Evolutionary conservation across 1,140 invertebrate species (phyloP).

Genomic region (Aradophagus sp.): DNA sequence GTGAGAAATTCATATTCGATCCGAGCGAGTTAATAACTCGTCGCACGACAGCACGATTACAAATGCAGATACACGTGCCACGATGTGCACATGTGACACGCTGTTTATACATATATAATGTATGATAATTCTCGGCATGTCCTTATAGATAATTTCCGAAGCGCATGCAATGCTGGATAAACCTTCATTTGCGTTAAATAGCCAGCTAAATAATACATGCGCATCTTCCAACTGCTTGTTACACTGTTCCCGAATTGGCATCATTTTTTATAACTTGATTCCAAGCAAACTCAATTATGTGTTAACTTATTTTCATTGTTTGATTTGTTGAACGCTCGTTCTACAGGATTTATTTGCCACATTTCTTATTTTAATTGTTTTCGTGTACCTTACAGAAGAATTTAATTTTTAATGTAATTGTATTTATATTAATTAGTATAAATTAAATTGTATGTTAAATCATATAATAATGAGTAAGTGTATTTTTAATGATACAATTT

Average conservation of each 20-base stretch:
- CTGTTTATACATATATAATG: constrained; percentile 50
- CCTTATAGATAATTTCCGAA: constrained; percentile 46
- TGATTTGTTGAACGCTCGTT: no score
- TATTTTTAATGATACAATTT: no score
- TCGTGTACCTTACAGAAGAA: no score
- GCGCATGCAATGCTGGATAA: constrained; percentile 26
- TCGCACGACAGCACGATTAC: constrained; percentile 40
- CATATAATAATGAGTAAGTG: no score
- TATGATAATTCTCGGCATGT: constrained; percentile 46
- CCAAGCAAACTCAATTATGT: no score
- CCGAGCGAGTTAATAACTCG: constrained; percentile 41
- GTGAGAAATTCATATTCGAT: constrained; percentile 25
- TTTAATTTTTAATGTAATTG: no score
- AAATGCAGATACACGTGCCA: constrained; percentile 47
- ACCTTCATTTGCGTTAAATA: constrained; percentile 45
- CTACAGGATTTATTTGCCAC: no score
- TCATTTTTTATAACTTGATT: constrained; percentile 6
- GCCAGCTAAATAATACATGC: constrained; percentile 32
- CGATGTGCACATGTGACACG: constrained; percentile 34
- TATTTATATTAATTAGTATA: no score
- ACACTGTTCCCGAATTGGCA: constrained; percentile 21
- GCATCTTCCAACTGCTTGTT: constrained; percentile 28
- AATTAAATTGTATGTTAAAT: no score
- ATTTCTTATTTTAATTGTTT: no score
- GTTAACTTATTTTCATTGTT: no score